Base-by-base conservation (phyloP, 2,113 vertebrate genomes). In the Crotophaga sulcirostris region DNA sequence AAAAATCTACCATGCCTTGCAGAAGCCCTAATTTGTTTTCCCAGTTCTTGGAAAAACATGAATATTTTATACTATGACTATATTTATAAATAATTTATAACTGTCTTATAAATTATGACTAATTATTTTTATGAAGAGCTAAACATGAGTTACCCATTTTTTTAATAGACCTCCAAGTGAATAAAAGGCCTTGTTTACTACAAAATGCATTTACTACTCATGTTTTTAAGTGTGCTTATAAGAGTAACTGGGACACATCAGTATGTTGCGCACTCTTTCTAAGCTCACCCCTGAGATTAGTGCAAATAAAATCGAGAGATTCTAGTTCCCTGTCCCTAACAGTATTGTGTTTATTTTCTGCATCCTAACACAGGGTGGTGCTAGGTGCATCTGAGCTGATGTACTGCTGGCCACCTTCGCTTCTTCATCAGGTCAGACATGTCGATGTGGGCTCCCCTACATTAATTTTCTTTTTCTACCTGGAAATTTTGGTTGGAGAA, bases 31-130 rank as follows among this genome's bases (percentile, higher is more conserved):
- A 45, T 87, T 87, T 63, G 11, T 62, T 87, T 78, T 82, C 44
- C 34, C 49, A 40, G 49, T 95, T 96, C 94, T 90, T 93, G 64
- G 82, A 88, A 94, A 90, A 92, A 24, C 26, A 74, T 90, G 10
- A 94, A 88, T 93, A 94, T 74, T 93, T 94, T 81, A 93, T 55
- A 36, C 11, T 45, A 20, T 69, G 70, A 83, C 31, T 73, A 70
- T 67, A 83, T 70, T 76, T 86, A 92, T 94, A 84, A 96, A 96
- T 92, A 84, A 93, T 77, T 16, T 47, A 92, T 80, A 77, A 66
- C 49, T 28, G 12, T 33, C 72, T 76, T 56, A 91, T 94, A 90
- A 97, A 96, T 94, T 88, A 94, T 95, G 94, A 86, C 25, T 38
- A 88, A 49, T 64, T 86, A 40, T 83, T 92, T 90, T 86, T 80